These are phyloP conservation scores for Cephus sareptanus DNA, from an alignment of 2,888 invertebrate species.

Conservation along the genomic window DNA sequence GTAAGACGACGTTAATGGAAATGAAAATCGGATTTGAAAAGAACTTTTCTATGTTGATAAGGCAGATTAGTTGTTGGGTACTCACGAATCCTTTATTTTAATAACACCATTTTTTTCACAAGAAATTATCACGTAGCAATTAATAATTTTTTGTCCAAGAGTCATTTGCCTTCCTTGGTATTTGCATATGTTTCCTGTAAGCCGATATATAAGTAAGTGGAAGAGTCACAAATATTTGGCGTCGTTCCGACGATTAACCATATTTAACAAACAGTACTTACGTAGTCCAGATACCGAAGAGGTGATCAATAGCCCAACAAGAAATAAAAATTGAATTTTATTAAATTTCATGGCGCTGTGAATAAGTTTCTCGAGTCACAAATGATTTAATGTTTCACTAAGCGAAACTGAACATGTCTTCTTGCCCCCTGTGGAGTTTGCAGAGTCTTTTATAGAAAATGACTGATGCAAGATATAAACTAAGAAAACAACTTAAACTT, in stretches of 20 bases:
- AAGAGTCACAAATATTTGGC: too few species aligned
- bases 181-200: slow-evolving; percentile 27
- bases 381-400: background rate
- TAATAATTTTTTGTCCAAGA: slow-evolving; percentile 18
- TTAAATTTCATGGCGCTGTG: slow-evolving; percentile 4
- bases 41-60: background rate
- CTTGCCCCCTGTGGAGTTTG: slow-evolving; percentile 11
- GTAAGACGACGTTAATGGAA: background rate
- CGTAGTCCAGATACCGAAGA: background rate
- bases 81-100: slow-evolving; percentile 20
- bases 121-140: slow-evolving; percentile 20
- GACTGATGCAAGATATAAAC: background rate
- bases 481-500: background rate
- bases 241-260: background rate
- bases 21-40: background rate
- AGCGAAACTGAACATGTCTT: background rate
- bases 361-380: background rate
- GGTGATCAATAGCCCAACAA: background rate
- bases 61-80: background rate
- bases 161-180: slow-evolving; percentile 25
- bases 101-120: slow-evolving; percentile 20
- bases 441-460: slow-evolving; percentile 9
- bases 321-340: background rate
- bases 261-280: background rate
- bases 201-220: background rate